Conservation (phyloP, 2,113 vertebrate genomes). For the Heliornis fulica region DNA sequence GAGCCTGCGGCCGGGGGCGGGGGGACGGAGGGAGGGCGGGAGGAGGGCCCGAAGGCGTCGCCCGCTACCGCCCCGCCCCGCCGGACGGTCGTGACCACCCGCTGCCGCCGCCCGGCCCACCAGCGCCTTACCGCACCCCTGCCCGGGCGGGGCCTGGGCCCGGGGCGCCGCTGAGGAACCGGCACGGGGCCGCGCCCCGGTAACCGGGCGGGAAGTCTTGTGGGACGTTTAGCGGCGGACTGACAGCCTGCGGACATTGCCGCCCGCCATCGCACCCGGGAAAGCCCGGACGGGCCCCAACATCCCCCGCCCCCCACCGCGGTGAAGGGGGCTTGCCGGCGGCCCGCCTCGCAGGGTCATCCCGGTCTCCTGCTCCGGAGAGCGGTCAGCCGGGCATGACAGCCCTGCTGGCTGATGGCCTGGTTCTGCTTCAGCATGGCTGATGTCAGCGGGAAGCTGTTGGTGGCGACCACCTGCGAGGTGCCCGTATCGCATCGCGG, state of each 20-base stretch:
- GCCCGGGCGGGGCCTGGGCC: background rate
- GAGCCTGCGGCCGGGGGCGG: background rate
- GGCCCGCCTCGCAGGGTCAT: background rate
- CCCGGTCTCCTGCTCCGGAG: background rate
- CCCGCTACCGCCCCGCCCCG: background rate
- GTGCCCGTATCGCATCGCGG: accelerated
- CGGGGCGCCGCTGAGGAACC: background rate
- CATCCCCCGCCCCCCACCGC: no score
- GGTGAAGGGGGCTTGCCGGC: background rate
- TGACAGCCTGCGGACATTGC: background rate
- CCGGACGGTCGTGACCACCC: background rate
- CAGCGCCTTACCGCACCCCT: background rate
- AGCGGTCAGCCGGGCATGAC: background rate
- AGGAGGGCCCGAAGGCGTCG: background rate
- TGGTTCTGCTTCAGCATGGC: no score
- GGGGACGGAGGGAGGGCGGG: background rate
- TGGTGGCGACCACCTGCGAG: background rate
- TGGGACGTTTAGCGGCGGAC: no score
- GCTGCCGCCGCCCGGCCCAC: background rate
- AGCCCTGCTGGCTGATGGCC: background rate
- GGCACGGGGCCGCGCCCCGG: no score
- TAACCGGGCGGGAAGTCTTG: background rate
- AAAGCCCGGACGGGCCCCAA: no score
- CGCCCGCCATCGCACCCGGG: background rate
- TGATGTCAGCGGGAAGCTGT: accelerated